Base-by-base conservation (phyloP, 1,140 invertebrate genomes). In the Ctenoplectra terminalis region DNA sequence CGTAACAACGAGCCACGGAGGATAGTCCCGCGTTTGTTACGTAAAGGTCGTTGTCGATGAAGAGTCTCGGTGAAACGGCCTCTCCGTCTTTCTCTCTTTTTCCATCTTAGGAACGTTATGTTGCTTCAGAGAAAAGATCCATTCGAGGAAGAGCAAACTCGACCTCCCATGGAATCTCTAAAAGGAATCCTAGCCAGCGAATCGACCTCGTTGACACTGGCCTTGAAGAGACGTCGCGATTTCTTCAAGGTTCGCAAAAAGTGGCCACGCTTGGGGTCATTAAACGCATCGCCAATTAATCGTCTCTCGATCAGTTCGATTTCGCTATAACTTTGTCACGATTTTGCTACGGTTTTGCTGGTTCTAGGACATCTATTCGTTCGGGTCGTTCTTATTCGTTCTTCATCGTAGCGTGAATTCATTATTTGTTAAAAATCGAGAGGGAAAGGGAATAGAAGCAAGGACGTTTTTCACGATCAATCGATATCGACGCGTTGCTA, bases 21-120 rank as follows among this genome's bases (percentile, higher is more conserved):
- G 60, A 81, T 69, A 54, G 56, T 15, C 37, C 34, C 50, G 46
- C 37, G 48, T 81, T 56, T 84, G 82, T 92, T 91, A 90, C 88
- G 90, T 90, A 91, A 92, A 91, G 90, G 90, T 91, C 90, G 88
- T 87, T 87, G 82, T 77, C 90, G 84, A 90, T 87, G 86, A 87
- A 88, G 85, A 88, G 75, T 23, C 84, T 88, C 88, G 87, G 91
- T 92, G 92, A 93, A 93, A 93, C 82, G 84, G 13, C 50, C 20
- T 48, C 54, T 54, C 2, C 52, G 23, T 79, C 61, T 81, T 50
- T 91, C 87, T 83, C 83, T 90, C 86, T 86, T 88, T 87, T 60
- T 7, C 81, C 87, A 11, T 31, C 34, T 60, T 60, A n/a, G 40
- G 40, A 23, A 23, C 37, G 13, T 66, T 34, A 23, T 2, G 9